phyloP scores from a whole-genome alignment of 2,113 vertebrate species.

The Oxygymnocypris stewartii region DNA sequence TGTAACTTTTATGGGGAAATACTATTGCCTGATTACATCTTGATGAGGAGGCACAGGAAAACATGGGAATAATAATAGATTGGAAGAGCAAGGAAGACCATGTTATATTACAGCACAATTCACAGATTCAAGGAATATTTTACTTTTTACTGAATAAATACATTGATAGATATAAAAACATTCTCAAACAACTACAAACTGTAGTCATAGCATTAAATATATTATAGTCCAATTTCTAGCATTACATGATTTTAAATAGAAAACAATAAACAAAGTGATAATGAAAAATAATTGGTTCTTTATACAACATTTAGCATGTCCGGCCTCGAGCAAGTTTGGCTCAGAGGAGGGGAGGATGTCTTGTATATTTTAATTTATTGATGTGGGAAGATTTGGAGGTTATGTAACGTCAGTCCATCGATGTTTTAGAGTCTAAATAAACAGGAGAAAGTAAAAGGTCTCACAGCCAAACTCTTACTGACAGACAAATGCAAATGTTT shows the following conservation, averaged over 20 bases:
- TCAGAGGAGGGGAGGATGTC: conserved; percentile 14
- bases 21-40: conserved; percentile 22
- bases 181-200: not conserved
- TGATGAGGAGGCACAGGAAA: conserved; percentile 6
- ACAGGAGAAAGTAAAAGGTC: conserved; percentile 54
- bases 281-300: not conserved
- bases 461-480: conserved; percentile 53
- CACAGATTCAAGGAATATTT: not conserved
- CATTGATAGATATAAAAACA: not conserved
- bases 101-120: not conserved
- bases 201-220: not conserved
- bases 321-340: not conserved
- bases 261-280: not conserved
- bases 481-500: conserved; percentile 60
- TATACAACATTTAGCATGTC: not conserved
- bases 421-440: conserved; percentile 63
- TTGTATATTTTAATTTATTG: conserved; percentile 54
- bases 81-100: not conserved
- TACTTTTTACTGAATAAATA: not conserved
- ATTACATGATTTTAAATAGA: not conserved
- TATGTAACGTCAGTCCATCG: conserved; percentile 56
- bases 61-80: not conserved
- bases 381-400: conserved; percentile 41
- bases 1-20: conserved; percentile 5
- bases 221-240: not conserved